Conservation (phyloP, 1,140 invertebrate genomes). For the Ips nitidus region DNA sequence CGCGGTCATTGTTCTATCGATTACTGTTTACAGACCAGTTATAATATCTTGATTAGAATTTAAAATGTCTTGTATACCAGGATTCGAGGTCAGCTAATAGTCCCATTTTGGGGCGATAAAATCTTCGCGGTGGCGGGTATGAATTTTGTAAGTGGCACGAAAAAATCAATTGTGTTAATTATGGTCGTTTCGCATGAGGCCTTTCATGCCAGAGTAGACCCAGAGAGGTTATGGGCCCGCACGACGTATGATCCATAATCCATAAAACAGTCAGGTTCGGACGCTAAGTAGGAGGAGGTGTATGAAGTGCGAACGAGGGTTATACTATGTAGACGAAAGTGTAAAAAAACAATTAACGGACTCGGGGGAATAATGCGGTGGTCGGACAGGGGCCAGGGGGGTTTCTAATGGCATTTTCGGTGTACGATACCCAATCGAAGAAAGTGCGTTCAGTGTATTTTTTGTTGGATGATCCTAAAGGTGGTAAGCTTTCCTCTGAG, state of each 20-base stretch:
- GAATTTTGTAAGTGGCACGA: background rate
- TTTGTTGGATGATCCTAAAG: background rate
- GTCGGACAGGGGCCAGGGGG: background rate
- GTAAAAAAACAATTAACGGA: no score
- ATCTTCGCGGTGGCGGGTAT: background rate
- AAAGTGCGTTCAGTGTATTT: constrained; percentile 1
- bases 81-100: constrained; percentile 3
- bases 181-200: background rate
- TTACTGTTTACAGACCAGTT: background rate
- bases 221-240: background rate
- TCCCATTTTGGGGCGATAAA: background rate
- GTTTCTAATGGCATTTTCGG: constrained; percentile 4
- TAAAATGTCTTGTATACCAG: constrained; percentile 6
- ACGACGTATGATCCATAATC: background rate
- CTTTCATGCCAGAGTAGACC: background rate
- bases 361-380: no score
- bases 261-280: no score
- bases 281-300: no score
- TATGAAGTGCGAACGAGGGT: no score
- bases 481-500: background rate
- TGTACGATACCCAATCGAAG: constrained; percentile 1
- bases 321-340: no score
- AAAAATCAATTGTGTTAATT: constrained; percentile 7
- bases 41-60: constrained; percentile 12
- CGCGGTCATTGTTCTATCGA: constrained; percentile 8